Conservation (phyloP, 2,113 vertebrate genomes). For the Dipodomys spectabilis region DNA sequence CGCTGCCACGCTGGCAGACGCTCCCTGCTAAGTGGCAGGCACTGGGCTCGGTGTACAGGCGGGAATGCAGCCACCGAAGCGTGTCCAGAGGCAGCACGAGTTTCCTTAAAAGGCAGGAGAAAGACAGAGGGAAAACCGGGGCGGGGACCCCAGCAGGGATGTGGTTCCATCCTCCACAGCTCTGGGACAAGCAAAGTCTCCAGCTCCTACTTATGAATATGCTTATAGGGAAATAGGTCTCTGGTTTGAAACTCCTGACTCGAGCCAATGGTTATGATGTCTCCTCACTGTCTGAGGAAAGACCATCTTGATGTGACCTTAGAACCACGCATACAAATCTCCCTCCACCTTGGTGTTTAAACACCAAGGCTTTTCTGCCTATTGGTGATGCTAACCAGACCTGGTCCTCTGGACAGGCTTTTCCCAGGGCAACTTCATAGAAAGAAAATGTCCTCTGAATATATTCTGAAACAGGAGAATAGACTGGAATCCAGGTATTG, state of each 20-base stretch:
- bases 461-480: not conserved
- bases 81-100: not conserved
- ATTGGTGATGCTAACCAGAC: slow-evolving; percentile 23
- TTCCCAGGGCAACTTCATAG: not conserved
- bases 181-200: not conserved
- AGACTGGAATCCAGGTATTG: too few relatives aligned
- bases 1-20: slow-evolving; percentile 81
- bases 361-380: not conserved
- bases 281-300: not conserved
- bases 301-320: not conserved
- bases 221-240: not conserved
- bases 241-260: not conserved
- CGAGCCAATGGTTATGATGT: accelerated
- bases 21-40: slow-evolving; percentile 4
- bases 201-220: accelerated
- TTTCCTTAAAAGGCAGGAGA: slow-evolving; percentile 83
- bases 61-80: slow-evolving; percentile 9
- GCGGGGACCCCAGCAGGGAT: accelerated
- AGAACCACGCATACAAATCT: not conserved
- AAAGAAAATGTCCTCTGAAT: not conserved
- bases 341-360: not conserved
- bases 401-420: accelerated
- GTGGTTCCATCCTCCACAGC: not conserved
- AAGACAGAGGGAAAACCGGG: not conserved
- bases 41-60: slow-evolving; percentile 72